These are phyloP conservation scores for Platerodrilus igneus DNA, from an alignment of 2,888 invertebrate genomes.

Conservation along the genomic window DNA sequence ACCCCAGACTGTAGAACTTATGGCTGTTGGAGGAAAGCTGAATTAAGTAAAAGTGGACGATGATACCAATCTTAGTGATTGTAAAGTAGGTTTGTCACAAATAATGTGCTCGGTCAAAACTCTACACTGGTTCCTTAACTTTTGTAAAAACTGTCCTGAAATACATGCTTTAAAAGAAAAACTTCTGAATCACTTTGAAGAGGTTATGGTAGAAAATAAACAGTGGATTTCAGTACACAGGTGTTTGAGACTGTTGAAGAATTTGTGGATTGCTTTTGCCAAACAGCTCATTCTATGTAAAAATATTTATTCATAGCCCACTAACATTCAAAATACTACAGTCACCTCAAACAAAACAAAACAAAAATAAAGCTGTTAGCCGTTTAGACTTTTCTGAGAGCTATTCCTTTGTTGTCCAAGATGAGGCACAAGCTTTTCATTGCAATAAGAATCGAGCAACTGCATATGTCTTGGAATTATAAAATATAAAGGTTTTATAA, in stretches of 20 bases:
- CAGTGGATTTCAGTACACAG: background rate
- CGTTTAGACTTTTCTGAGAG: too few species aligned
- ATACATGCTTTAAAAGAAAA: too few species aligned
- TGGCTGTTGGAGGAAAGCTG: background rate
- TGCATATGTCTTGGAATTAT: slow-evolving; percentile 3
- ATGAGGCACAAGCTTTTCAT: slow-evolving; percentile 24
- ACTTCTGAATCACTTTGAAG: too few species aligned
- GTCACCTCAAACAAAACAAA: slow-evolving; percentile 29
- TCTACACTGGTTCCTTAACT: too few species aligned
- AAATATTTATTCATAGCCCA: background rate
- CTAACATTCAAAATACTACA: slow-evolving; percentile 14
- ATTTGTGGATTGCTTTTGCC: background rate
- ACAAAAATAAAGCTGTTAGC: too few species aligned
- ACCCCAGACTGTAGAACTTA: background rate
- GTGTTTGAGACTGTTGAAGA: background rate
- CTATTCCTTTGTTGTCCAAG: slow-evolving; percentile 25
- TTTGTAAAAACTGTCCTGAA: too few species aligned
- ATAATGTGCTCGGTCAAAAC: too few species aligned
- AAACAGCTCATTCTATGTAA: background rate
- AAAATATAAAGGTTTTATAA: background rate
- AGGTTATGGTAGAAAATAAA: background rate
- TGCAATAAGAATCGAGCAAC: slow-evolving; percentile 27
- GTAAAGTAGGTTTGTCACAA: too few species aligned
- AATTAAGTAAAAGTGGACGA: background rate
- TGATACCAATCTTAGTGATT: background rate